Evolutionary conservation across 2,888 invertebrate genomes (phyloP).

Genomic region (Apotomis capreana): DNA sequence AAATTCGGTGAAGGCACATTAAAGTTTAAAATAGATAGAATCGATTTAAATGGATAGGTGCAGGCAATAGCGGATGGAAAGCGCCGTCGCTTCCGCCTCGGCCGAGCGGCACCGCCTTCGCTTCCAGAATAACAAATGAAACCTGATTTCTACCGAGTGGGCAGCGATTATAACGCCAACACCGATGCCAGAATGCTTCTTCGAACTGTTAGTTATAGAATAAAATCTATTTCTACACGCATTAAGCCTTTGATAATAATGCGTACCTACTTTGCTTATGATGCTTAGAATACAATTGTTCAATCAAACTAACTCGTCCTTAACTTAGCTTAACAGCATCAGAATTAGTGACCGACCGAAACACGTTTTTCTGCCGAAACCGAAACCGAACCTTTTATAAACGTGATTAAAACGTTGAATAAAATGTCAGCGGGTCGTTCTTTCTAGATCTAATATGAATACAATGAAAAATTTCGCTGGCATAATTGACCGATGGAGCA

Average conservation of each 20-base stretch:
- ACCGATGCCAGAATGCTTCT: constrained; percentile 50
- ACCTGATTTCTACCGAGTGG: constrained; percentile 82
- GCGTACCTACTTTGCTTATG: too few species aligned
- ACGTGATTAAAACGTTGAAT: too few species aligned
- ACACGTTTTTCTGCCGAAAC: too few species aligned
- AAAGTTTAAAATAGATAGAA: constrained; percentile 51
- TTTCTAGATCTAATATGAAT: too few species aligned
- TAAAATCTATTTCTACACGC: constrained; percentile 49
- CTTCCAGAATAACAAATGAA: constrained; percentile 82
- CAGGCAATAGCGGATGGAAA: constrained; percentile 78
- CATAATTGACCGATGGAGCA: too few species aligned
- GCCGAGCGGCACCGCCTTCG: constrained; percentile 69
- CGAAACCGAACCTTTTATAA: too few species aligned
- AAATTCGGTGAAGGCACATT: constrained; percentile 1
- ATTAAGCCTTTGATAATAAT: not conserved
- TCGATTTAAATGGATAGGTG: constrained; percentile 67
- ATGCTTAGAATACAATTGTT: too few species aligned
- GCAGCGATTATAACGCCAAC: constrained; percentile 68
- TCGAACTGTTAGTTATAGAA: constrained; percentile 48
- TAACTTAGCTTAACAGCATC: too few species aligned
- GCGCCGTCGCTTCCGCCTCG: constrained; percentile 77
- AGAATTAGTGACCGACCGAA: too few species aligned
- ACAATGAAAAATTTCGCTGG: too few species aligned
- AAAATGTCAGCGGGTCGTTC: too few species aligned
- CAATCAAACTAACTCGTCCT: too few species aligned